Conservation (phyloP, 2,888 invertebrate genomes). For the Trisateles emortualis region DNA sequence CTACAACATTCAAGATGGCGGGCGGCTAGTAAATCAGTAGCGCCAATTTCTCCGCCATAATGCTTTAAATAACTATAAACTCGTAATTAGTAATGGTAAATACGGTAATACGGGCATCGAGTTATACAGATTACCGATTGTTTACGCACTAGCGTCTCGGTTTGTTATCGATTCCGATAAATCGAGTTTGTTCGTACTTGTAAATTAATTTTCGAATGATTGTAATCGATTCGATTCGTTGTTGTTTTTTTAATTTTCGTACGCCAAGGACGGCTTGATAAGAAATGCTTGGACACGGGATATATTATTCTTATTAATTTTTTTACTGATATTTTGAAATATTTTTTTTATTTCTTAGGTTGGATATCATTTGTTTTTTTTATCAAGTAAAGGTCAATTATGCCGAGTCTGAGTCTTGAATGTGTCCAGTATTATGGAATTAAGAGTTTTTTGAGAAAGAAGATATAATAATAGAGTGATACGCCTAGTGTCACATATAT, state of each 20-base stretch:
- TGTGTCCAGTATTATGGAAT: no score
- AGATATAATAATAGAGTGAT: no score
- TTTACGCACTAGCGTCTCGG: constrained; percentile 67
- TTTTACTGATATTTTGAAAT: not conserved
- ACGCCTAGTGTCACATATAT: no score
- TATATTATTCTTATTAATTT: not conserved
- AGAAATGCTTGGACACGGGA: constrained; percentile 10
- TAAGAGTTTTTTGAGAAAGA: no score
- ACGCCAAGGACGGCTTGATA: constrained; percentile 20
- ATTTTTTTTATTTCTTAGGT: not conserved
- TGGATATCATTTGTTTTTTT: no score
- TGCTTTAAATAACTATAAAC: constrained; percentile 80
- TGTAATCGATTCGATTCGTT: constrained; percentile 68
- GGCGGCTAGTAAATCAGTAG: constrained; percentile 80
- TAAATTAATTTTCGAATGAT: constrained; percentile 58
- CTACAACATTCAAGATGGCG: constrained; percentile 71
- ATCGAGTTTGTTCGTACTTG: constrained; percentile 48
- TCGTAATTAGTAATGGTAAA: constrained; percentile 81
- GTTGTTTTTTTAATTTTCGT: constrained; percentile 40
- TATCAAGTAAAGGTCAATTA: no score
- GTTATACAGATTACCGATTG: constrained; percentile 70
- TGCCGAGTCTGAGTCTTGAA: no score
- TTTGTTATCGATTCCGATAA: constrained; percentile 50
- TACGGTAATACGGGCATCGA: constrained; percentile 66
- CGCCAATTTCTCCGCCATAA: constrained; percentile 76